phyloP scores from a whole-genome alignment of 2,113 vertebrate genomes.

The Clarias macrocephalus region DNA sequence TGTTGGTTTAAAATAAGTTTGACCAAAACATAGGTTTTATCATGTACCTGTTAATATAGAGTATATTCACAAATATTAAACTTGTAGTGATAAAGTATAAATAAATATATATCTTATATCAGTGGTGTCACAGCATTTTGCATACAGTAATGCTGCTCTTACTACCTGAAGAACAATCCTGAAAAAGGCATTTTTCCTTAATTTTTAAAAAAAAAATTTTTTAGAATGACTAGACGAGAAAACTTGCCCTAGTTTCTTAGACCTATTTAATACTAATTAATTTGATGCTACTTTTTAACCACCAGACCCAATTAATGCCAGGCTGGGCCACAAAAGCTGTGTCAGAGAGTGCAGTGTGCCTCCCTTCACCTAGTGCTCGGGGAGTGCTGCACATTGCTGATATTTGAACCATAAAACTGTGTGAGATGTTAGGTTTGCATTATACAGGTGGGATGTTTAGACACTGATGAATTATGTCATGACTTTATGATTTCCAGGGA shows the following conservation, averaged over 20 bases:
- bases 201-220: too few relatives aligned
- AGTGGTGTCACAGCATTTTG: not conserved
- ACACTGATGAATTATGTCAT: not conserved
- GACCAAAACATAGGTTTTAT: not conserved
- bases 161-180: slow-evolving; percentile 39
- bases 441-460: not conserved
- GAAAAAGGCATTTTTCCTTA: slow-evolving; percentile 59
- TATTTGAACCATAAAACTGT: not conserved
- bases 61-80: not conserved
- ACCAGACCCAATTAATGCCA: slow-evolving; percentile 73
- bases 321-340: slow-evolving; percentile 61
- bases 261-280: slow-evolving; percentile 75
- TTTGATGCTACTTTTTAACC: slow-evolving; percentile 73
- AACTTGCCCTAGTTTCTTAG: slow-evolving; percentile 68
- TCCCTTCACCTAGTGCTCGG: slow-evolving; percentile 15
- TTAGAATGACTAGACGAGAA: slow-evolving; percentile 70
- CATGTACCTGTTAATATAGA: not conserved
- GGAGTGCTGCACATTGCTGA: not conserved
- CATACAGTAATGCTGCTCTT: slow-evolving; percentile 10
- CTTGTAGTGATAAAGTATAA: not conserved
- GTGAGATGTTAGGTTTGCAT: not conserved
- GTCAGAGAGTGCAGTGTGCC: slow-evolving; percentile 54
- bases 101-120: too few relatives aligned
- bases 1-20: not conserved
- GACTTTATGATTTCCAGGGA: not conserved